Base-by-base conservation (phyloP, 2,888 invertebrate genomes). In the Heliconius sara region DNA sequence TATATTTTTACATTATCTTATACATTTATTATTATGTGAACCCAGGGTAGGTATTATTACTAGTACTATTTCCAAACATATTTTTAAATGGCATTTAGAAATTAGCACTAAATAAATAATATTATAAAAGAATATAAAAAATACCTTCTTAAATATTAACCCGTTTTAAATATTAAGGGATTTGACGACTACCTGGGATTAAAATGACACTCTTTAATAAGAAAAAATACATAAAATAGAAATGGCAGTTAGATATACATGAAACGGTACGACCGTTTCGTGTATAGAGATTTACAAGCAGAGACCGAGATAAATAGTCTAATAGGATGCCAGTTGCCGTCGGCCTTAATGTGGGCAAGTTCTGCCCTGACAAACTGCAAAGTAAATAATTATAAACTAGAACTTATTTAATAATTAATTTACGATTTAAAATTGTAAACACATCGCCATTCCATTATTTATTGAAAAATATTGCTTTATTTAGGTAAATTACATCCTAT, bases 271-370 rank as follows among this genome's bases (percentile, higher is more conserved):
- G n/a, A n/a, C n/a, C n/a, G n/a, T n/a, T n/a, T n/a, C n/a, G n/a
- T n/a, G n/a, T n/a, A 81, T 79, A 73, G 74, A 77, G 80, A 77
- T 77, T 80, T 65, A 77, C 47, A 80, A 72, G 71, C 68, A 65
- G 74, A 79, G 65, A 68, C 78, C 73, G 79, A 81, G 78, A 74
- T 81, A 79, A 81, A 81, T 79, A 77, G 79, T 79, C 73, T 70
- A 79, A 77, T 77, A 76, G 72, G 76, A 76, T 72, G 76, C 66
- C 57, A 71, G 76, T 67, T 77, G 63, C 65, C 60, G 57, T 63
- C n/a, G 60, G 68, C 57, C 52, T 79, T 63, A 73, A 79, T 79
- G 63, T 77, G 76, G 34, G 43, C 39, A 34, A 79, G 72, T 79
- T 67, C 60, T 76, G 9, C 34, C 34, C 66, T 76, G 43, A 75